Conservation (phyloP, 2,888 invertebrate species). For the Smittia aterrima region DNA sequence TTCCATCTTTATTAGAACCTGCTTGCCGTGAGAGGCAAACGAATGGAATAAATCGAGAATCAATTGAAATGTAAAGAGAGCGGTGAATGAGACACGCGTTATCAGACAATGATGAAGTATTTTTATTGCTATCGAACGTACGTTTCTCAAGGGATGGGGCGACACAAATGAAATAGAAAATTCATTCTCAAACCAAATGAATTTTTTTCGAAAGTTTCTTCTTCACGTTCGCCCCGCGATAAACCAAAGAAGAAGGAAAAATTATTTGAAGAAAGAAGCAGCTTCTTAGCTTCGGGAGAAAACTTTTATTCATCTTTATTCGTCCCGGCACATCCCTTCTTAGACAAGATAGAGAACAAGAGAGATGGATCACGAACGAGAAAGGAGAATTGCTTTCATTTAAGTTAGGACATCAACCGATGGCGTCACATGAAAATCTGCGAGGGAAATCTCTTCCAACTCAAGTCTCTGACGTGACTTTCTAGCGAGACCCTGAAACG, state of each 20-base stretch:
- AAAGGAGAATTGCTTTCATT: too few relatives aligned
- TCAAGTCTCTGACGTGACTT: too few relatives aligned
- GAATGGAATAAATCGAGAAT: conserved; percentile 7
- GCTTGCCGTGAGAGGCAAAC: background rate
- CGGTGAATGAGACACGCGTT: background rate
- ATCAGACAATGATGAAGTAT: conserved; percentile 14
- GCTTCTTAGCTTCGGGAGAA: background rate
- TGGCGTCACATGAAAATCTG: too few relatives aligned
- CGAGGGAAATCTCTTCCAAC: too few relatives aligned
- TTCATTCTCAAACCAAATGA: background rate
- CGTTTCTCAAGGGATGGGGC: background rate
- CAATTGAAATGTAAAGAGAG: conserved; percentile 13
- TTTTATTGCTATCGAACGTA: conserved; percentile 13
- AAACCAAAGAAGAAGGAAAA: background rate
- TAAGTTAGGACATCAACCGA: too few relatives aligned
- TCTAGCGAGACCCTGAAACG: background rate
- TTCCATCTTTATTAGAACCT: conserved; percentile 4
- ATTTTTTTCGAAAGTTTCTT: background rate
- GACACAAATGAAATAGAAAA: background rate
- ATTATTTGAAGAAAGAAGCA: background rate
- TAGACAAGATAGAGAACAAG: background rate
- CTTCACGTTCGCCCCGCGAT: background rate
- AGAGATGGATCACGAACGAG: background rate
- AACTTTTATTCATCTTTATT: conserved; percentile 3
- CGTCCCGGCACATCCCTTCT: background rate